Base-by-base conservation (phyloP, 2,888 invertebrate species). In the Acronicta alni region DNA sequence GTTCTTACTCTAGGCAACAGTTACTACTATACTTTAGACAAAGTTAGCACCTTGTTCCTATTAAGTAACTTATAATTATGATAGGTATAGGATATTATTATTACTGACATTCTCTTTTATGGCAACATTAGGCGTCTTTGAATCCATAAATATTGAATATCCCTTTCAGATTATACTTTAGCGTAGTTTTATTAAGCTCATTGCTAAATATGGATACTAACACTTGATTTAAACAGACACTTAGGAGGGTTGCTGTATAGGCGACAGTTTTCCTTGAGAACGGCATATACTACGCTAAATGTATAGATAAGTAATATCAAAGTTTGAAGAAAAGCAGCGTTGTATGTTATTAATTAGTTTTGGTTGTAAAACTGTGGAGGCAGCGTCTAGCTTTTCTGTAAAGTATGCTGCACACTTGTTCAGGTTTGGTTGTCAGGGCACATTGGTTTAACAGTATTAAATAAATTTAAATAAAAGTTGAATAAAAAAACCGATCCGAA, bases 91-190 rank as follows among this genome's bases (percentile, higher is more conserved):
- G 26, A 8, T 9, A 2, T 9, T 26, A 26, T 9, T 26, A 14
- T 12, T 32, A 32, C 1, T 32, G 14, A 14, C 45, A 67, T 67
- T 54, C 43, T 44, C 63, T 48, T 68, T 63, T 67, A 67, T 67
- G 23, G 54, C 38, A n/a, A 57, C 49, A 51, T 51, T 68, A 63
- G 39, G 49, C 42, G 23, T 23, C 41, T 16, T 39, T 32, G 48
- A 30, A 52, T 43, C 17, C 18, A 60, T 57, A 53, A 52, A 65
- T 65, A 60, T 57, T 60, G 41, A 55, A 35, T 48, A 54, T 51
- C 37, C 41, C 35, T 43, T 37, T 54, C 56, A 43, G 41, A 57
- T 69, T 69, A 69, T 59, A 52, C 43, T 41, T 67, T n/a, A 47
- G 20, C 38, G 26, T 4, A n/a, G 47, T 68, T 68, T 65, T 55